Evolutionary conservation across 1,140 invertebrate genomes (phyloP), one percentile per base, ranked within the genome.

Genomic region (Drosophila novamexicana): DNA sequence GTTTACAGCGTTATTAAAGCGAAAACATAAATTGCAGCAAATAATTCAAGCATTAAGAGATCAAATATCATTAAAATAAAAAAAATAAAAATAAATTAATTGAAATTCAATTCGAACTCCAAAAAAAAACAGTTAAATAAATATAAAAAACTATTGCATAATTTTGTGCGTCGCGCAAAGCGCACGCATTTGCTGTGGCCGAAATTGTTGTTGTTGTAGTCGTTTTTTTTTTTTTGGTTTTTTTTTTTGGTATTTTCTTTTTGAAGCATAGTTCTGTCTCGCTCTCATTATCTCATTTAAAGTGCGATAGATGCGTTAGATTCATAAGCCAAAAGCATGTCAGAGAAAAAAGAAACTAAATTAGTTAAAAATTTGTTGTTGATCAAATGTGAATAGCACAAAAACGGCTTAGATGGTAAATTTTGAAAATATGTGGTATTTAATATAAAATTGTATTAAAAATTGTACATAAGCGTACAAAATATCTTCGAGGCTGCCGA

Each of bases 281-380:
- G 47, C 57, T 80, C 50, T 72, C 56, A 42, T 58, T 57, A 42
- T 56, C 85, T 89, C 84, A 75, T 57, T 71, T 81, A 82, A 81
- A 85, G 76, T 90, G 81, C 85, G 69, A 81, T 90, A 85, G 85
- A 76, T 71, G 88, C 78, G 72, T 81, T 79, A 81, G 77, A 75
- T 67, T 81, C 75, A 90, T 59, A 91, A 91, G 90, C 90, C 90
- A 91, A 29, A 29, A 86, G 88, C 88, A 89, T 82, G 81, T 89
- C 90, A 91, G 73, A 89, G 90, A 91, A 91, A 89, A 91, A 68
- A 91, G 84, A 90, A 91, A 91, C 90, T 91, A 90, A 75, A 91
- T 91, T 91, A 91, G 86, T 91, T 77, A 81, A 91, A 91, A 89
- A 77, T 77, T 77, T 78, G 86, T 78, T 66, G 65, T 72, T 61